A percentile compares a stretch with the other conserved stretches of the same genome.
These are phyloP conservation scores for Climacteris rufus DNA, from an alignment of 2,113 vertebrate species.

Conservation along the genomic window DNA sequence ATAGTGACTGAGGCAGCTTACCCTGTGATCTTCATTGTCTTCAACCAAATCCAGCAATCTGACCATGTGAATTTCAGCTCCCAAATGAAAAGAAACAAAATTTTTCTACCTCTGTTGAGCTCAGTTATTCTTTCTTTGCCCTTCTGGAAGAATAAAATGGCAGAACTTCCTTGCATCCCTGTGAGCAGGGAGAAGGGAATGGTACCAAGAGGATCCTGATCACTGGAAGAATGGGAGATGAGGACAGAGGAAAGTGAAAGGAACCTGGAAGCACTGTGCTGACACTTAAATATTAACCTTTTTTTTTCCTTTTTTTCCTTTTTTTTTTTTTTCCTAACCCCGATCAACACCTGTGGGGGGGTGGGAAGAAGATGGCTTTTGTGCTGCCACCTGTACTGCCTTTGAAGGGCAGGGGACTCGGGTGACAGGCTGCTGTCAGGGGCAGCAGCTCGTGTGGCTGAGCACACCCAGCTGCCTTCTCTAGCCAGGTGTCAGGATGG, in stretches of 20 bases:
- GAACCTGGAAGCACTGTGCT: background rate
- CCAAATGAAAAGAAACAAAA: background rate
- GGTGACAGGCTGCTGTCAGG: accelerated
- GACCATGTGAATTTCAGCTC: background rate
- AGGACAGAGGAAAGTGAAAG: background rate
- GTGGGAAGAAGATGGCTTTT: background rate
- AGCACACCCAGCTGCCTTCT: accelerated
- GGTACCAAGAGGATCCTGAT: background rate
- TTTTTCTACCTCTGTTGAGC: background rate
- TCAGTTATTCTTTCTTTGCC: background rate
- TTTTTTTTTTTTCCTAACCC: background rate
- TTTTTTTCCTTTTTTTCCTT: background rate
- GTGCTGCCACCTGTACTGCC: background rate
- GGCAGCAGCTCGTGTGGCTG: background rate
- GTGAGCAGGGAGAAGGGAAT: background rate
- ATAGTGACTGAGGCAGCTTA: background rate
- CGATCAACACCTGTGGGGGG: background rate
- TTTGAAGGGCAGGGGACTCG: background rate
- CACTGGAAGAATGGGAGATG: background rate
- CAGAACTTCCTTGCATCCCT: background rate
- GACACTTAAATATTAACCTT: background rate
- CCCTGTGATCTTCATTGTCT: background rate
- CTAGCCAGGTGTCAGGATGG: accelerated
- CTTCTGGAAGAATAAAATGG: background rate
- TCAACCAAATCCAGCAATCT: background rate